Percentiles rank a stretch among this genome's conserved stretches.
Evolutionary conservation across 2,888 invertebrate genomes (phyloP).

Genomic region (Coelinius sp.): DNA sequence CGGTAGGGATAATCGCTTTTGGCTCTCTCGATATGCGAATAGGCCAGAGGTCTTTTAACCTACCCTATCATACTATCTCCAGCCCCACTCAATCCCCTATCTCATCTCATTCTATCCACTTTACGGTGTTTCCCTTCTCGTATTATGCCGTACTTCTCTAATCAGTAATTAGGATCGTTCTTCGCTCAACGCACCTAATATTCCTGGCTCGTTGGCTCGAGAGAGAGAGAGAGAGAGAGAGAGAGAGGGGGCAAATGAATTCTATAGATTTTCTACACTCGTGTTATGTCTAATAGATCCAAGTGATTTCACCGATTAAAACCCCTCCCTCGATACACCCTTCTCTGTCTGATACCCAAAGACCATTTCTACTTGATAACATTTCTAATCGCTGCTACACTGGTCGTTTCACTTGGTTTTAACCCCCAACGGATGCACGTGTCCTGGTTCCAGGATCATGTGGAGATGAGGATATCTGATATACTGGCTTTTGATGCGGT

Average conservation of each 20-base stretch:
- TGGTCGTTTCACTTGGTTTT: conserved; percentile 20
- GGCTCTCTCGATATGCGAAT: conserved; percentile 39
- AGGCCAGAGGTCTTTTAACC: conserved; percentile 33
- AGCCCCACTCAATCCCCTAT: conserved; percentile 35
- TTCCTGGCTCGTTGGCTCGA: conserved; percentile 32
- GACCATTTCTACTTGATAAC: conserved; percentile 18
- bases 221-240: conserved; percentile 15
- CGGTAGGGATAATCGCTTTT: conserved; percentile 43
- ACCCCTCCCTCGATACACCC: conserved; percentile 12
- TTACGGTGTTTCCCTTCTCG: conserved; percentile 2
- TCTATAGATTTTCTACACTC: conserved; percentile 22
- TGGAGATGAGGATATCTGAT: conserved; percentile 18
- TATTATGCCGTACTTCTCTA: conserved; percentile 47
- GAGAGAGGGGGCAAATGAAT: conserved; percentile 12
- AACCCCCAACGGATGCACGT: conserved; percentile 26
- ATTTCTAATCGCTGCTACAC: conserved; percentile 25
- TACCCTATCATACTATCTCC: conserved; percentile 37
- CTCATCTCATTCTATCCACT: conserved; percentile 35
- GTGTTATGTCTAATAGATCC: conserved; percentile 14
- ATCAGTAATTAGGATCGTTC: conserved; percentile 64
- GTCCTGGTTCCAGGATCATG: conserved; percentile 20
- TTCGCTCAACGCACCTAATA: conserved; percentile 47
- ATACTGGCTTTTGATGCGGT: background rate
- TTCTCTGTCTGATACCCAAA: background rate
- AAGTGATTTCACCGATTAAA: conserved; percentile 37